Base-by-base conservation (phyloP, 2,113 vertebrate genomes). In the Australoheros scitulus region DNA sequence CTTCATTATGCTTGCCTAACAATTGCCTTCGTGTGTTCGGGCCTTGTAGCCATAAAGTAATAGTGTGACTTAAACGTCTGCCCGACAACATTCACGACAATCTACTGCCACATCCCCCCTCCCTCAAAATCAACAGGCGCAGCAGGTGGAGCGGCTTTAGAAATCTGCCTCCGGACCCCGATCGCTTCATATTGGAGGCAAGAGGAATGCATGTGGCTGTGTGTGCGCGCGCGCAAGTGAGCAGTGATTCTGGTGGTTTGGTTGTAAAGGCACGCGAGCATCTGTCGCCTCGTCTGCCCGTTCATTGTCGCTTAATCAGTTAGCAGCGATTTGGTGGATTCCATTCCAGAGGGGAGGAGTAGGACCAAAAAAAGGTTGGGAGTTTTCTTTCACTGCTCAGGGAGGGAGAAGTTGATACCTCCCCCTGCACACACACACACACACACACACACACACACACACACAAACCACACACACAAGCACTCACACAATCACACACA, bases 181-280 rank as follows among this genome's bases (percentile, higher is more conserved):
- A 74, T 70, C 43, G 43, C 41, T 81, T 86, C 85, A 78, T 43
- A 78, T 61, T 58, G 29, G 64, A 90, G 87, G 80, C 80, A 61
- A 63, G 78, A 86, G 92, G 97, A 96, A 97, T 89, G 89, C 47
- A 5, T n/a, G 65, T 1, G 65, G 6, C 75, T 29, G 89, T 90
- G 38, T 11, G 38, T 11, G 38, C 92, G 94, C 92, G 90, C 22
- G 61, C 4, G 41, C 95, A 92, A 92, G 95, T 92, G 92, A 91
- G 94, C 91, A 93, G 92, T 90, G 91, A 90, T 94, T 94, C 94
- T 94, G 90, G 93, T 94, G 85, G 80, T 68, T 85, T 47, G 87
- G 96, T 98, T 97, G 97, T 98, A 97, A 97, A 98, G 97, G 97
- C 97, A 98, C 96, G 96, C 95, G 97, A 98, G 97, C 97, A 99